phyloP scores from a whole-genome alignment of 2,888 invertebrate genomes.

The Ophion slaviceki region DNA sequence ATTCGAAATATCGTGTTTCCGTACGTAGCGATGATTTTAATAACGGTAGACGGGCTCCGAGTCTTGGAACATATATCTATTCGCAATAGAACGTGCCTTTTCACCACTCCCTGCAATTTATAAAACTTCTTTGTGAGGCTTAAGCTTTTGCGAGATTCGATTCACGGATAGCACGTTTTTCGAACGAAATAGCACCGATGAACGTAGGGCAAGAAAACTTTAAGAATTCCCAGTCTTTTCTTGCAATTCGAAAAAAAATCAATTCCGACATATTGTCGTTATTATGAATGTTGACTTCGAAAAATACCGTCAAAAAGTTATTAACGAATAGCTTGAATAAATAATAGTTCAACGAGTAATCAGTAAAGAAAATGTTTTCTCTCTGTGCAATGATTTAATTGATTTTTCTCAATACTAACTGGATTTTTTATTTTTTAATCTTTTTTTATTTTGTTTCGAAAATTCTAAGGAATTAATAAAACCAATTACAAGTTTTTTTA shows the following conservation, averaged over 20 bases:
- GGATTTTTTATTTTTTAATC: no score
- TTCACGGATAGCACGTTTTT: not conserved
- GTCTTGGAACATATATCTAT: not conserved
- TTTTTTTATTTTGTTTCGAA: no score
- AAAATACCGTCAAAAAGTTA: not conserved
- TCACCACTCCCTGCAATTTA: not conserved
- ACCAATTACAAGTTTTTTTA: no score
- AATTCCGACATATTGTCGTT: not conserved
- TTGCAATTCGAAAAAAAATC: not conserved
- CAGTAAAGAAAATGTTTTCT: not conserved
- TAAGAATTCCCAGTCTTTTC: not conserved
- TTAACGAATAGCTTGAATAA: not conserved
- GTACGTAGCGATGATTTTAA: slow-evolving; percentile 9
- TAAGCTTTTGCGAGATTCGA: not conserved
- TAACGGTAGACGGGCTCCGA: slow-evolving; percentile 1
- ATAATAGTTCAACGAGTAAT: not conserved
- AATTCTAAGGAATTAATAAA: no score
- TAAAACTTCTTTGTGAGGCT: not conserved
- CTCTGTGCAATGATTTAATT: not conserved
- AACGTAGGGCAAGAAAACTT: not conserved
- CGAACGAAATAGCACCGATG: not conserved
- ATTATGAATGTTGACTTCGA: not conserved
- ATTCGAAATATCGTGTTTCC: slow-evolving; percentile 37
- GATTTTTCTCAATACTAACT: no score
- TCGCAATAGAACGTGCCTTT: not conserved